Base-by-base conservation (phyloP, 2,888 invertebrate species). In the Dione juno region DNA sequence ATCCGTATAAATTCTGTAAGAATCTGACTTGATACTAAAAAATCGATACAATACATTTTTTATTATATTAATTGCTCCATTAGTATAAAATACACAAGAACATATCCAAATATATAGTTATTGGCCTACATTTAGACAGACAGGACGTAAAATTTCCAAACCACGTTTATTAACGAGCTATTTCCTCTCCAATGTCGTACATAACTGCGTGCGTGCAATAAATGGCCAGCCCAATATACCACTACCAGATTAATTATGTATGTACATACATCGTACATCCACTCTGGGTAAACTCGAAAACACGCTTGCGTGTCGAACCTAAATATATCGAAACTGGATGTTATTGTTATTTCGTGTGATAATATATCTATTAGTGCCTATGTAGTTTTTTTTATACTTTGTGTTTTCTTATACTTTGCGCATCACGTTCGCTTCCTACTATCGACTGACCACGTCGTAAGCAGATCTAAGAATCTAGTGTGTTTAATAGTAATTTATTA, bases 241-340 rank as follows among this genome's bases (percentile, higher is more conserved):
- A 74, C 74, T 71, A 70, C 45, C 69, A 73, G 73, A 83, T 85
- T 82, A 81, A 84, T 86, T 85, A 86, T 84, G 84, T 82, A 86
- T 85, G 84, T 85, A 82, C 84, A 84, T 86, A n/a, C n/a, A n/a
- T n/a, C n/a, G n/a, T n/a, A 76, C 66, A 72, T 74, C 79, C 79
- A 81, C 85, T 79, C 79, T 71, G 70, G 73, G 75, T 77, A 78
- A 81, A 79, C 80, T 78, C 79, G 78, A 78, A 74, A 75, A 76
- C 74, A 72, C 68, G 70, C 73, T 66, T 50, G 66, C 72, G 66
- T 67, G 74, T 61, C 54, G 67, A 70, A 61, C 10, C 59, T 64
- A 52, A 65, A 70, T 72, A 66, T 66, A 71, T 73, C 73, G 70
- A 66, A 43, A 45, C 52, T 69, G 72, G 28, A 28, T 64, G 19